Evolutionary conservation across 2,888 invertebrate genomes (phyloP).

Genomic region (Barypeithes pellucidus): DNA sequence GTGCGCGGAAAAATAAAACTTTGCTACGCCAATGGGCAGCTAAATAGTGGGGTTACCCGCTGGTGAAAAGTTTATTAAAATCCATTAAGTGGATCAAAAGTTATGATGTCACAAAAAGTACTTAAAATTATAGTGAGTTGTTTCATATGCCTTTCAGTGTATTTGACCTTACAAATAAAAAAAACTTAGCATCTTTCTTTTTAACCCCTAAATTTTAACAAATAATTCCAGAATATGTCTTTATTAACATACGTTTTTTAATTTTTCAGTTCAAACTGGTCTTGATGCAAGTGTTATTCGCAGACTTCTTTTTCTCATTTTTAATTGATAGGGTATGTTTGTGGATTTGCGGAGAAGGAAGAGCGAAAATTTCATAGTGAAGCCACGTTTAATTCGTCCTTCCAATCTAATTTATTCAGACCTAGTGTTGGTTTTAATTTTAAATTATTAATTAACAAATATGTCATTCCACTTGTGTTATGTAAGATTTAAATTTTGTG

Average conservation of each 20-base stretch:
- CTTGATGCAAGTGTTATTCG: slow-evolving; percentile 86
- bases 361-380: slow-evolving; percentile 64
- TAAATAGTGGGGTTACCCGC: no score
- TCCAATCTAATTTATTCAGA: slow-evolving; percentile 28
- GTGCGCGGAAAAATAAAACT: no score
- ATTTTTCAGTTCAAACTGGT: slow-evolving; percentile 89
- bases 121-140: no score
- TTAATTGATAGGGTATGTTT: slow-evolving; percentile 88
- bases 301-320: slow-evolving; percentile 90
- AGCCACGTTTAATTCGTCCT: background rate
- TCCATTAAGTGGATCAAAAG: no score
- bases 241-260: slow-evolving; percentile 32
- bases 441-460: slow-evolving; percentile 23
- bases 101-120: no score
- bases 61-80: no score
- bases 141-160: no score
- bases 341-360: slow-evolving; percentile 89
- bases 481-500: slow-evolving; percentile 34
- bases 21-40: no score
- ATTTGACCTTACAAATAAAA: no score
- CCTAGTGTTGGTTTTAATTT: slow-evolving; percentile 1
- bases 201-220: no score
- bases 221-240: background rate
- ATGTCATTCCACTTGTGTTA: slow-evolving; percentile 42
- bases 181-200: no score